phyloP scores from a whole-genome alignment of 2,797 vertebrate species.

The Intellagama lesueurii region DNA sequence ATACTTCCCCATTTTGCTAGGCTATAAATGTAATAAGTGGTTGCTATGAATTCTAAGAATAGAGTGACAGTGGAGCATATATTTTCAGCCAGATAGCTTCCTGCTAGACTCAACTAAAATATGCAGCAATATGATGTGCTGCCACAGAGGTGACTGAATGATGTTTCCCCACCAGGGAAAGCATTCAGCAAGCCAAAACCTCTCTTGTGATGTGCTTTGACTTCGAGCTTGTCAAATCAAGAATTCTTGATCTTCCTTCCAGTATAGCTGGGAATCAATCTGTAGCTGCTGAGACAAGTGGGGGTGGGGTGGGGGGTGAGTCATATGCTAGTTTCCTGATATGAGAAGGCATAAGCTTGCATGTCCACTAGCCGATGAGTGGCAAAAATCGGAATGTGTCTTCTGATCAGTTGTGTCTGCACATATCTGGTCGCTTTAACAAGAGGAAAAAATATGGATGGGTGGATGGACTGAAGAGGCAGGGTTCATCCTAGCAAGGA shows the following conservation, averaged over 20 bases:
- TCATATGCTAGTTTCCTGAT: neutral
- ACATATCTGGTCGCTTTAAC: neutral
- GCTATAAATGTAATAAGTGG: neutral
- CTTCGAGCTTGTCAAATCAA: slow-evolving; percentile 17
- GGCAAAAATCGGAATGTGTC: neutral
- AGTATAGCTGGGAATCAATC: slow-evolving; percentile 18
- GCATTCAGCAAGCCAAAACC: neutral
- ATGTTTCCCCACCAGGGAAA: slow-evolving; percentile 4
- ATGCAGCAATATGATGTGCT: neutral
- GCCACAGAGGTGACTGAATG: neutral
- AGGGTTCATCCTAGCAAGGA: neutral
- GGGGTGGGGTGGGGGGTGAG: neutral
- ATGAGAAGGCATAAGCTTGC: neutral
- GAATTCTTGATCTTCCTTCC: slow-evolving; percentile 21
- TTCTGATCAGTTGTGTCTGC: neutral
- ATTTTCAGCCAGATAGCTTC: slow-evolving; percentile 6
- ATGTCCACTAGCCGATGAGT: neutral
- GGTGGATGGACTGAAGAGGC: neutral
- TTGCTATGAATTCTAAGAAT: neutral
- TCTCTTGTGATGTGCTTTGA: slow-evolving; percentile 13
- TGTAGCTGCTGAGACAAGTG: neutral
- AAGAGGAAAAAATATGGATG: neutral
- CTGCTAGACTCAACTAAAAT: slow-evolving; percentile 14
- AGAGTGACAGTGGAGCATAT: neutral
- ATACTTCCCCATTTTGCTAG: neutral